Conservation (phyloP, 92 coral and sea anemone species). For the Heliopora coerulea region DNA sequence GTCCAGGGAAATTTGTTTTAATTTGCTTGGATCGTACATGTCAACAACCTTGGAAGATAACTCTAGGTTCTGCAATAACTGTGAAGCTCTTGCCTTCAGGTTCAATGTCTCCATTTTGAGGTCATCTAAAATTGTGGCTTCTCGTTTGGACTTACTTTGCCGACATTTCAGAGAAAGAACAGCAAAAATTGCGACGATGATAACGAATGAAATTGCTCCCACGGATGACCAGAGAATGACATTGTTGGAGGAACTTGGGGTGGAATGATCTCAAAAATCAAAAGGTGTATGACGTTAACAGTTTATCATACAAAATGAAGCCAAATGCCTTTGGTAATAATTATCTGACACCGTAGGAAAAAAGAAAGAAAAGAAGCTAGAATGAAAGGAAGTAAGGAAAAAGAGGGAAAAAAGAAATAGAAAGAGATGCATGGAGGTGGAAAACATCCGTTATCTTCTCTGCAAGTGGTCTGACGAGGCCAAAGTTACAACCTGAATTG, state of each 20-base stretch:
- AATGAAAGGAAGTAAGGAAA: too few relatives aligned
- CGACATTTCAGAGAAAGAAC: constrained; percentile 32
- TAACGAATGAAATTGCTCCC: neutral
- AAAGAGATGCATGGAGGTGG: too few relatives aligned
- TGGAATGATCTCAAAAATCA: neutral
- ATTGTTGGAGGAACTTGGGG: neutral
- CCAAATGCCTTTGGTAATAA: too few relatives aligned
- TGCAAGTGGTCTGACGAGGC: too few relatives aligned
- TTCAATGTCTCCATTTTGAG: neutral
- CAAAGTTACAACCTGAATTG: too few relatives aligned
- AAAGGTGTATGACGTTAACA: neutral
- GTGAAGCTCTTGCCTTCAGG: constrained; percentile 3
- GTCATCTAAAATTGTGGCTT: neutral
- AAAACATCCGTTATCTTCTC: too few relatives aligned
- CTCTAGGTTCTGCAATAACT: neutral
- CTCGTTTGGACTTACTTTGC: neutral
- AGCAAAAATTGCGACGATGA: neutral
- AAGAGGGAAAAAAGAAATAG: too few relatives aligned
- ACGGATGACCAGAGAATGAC: neutral
- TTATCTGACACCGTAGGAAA: too few relatives aligned
- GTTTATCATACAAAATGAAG: too few relatives aligned
- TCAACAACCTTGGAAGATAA: constrained; percentile 27
- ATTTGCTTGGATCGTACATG: constrained; percentile 71
- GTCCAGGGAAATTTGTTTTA: constrained; percentile 81
- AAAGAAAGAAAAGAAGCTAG: too few relatives aligned